Evolutionary conservation across 2,797 vertebrate genomes (phyloP).

Genomic region (Manis javanica): DNA sequence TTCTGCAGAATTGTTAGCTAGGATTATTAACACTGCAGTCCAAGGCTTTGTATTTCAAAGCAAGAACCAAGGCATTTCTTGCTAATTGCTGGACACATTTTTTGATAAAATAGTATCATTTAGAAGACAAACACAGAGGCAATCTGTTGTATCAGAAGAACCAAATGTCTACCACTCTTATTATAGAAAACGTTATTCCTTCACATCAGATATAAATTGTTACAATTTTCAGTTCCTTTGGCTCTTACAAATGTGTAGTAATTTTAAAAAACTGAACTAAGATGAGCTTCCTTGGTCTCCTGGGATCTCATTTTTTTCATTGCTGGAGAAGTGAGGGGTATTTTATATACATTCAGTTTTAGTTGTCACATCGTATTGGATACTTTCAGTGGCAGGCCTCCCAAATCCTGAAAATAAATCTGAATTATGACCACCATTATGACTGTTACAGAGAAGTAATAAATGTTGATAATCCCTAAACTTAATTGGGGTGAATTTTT

Average conservation of each 20-base stretch:
- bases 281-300: conserved; percentile 14
- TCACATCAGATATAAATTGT: conserved; percentile 56
- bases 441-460: conserved; percentile 53
- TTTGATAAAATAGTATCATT: conserved; percentile 21
- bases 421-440: conserved; percentile 65
- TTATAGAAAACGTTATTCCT: neutral
- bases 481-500: conserved; percentile 60
- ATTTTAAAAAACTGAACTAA: conserved; percentile 59
- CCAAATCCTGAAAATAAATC: conserved; percentile 70
- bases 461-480: conserved; percentile 67
- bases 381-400: conserved; percentile 57
- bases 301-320: conserved; percentile 48
- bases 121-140: conserved; percentile 38
- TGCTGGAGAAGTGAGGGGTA: neutral
- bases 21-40: conserved; percentile 24
- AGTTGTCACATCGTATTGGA: conserved; percentile 32
- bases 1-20: neutral
- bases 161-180: neutral
- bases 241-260: neutral
- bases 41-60: neutral
- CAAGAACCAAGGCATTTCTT: neutral
- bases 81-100: conserved; percentile 18
- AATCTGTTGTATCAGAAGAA: neutral
- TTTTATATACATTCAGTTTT: conserved; percentile 60
- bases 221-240: conserved; percentile 27